A percentile compares a stretch with the other conserved stretches of the same genome.
These are phyloP conservation scores for Heliconius sara DNA, from an alignment of 2,888 invertebrate genomes.

Conservation along the genomic window DNA sequence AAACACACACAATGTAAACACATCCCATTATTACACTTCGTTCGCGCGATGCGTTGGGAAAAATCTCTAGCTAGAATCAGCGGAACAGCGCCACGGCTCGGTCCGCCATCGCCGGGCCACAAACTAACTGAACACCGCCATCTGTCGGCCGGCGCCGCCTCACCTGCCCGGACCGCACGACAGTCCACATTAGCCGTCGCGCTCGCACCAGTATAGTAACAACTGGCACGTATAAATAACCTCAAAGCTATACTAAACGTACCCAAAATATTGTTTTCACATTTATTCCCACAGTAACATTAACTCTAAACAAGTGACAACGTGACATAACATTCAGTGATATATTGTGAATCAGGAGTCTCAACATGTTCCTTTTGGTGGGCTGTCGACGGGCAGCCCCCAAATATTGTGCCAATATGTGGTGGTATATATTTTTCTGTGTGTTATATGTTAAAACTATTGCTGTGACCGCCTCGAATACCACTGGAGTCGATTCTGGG, in stretches of 20 bases:
- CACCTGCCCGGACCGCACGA: slow-evolving; percentile 64
- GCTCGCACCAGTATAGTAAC: slow-evolving; percentile 68
- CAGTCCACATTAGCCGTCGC: slow-evolving; percentile 71
- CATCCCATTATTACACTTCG: slow-evolving; percentile 66
- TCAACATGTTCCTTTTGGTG: slow-evolving; percentile 79
- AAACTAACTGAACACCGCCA: slow-evolving; percentile 74
- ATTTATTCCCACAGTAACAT: slow-evolving; percentile 65
- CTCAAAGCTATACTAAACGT: slow-evolving; percentile 73
- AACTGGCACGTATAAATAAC: slow-evolving; percentile 81
- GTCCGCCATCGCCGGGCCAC: slow-evolving; percentile 69
- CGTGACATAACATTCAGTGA: slow-evolving; percentile 69
- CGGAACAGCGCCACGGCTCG: slow-evolving; percentile 78
- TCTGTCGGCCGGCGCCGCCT: slow-evolving; percentile 65
- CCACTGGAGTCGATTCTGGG: slow-evolving; percentile 62
- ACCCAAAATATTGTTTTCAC: slow-evolving; percentile 69
- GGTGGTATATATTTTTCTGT: slow-evolving; percentile 81
- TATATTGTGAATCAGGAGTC: slow-evolving; percentile 74
- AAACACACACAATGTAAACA: slow-evolving; percentile 57
- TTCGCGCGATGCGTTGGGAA: slow-evolving; percentile 78
- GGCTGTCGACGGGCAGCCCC: slow-evolving; percentile 83
- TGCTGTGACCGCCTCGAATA: slow-evolving; percentile 71
- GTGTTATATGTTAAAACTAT: slow-evolving; percentile 73
- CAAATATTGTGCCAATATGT: slow-evolving; percentile 81
- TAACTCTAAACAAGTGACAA: slow-evolving; percentile 56
- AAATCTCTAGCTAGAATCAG: slow-evolving; percentile 81